Evolutionary conservation across 2,888 invertebrate species (phyloP).

Genomic region (Acanthosepion pharaonis): DNA sequence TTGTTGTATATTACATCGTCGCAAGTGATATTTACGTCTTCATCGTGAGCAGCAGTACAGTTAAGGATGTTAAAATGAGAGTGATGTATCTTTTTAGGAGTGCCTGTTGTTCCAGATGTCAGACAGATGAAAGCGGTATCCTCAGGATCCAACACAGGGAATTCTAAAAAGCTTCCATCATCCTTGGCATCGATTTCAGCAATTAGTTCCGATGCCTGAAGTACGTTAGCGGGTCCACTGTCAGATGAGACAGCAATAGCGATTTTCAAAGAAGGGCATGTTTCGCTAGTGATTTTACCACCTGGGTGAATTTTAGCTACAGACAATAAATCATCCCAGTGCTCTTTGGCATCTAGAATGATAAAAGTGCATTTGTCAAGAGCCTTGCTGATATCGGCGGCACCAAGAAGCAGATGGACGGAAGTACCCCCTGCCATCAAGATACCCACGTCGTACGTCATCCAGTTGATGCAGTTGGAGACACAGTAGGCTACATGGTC

Average conservation of each 20-base stretch:
- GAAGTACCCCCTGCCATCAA: neutral
- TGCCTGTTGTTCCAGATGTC: neutral
- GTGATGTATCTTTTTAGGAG: constrained; percentile 24
- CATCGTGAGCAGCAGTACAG: too few species aligned
- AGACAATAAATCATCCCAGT: neutral
- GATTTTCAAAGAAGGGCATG: neutral
- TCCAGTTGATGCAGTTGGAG: neutral
- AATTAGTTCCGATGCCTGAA: neutral
- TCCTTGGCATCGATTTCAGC: neutral
- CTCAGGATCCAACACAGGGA: neutral
- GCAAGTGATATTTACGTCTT: neutral
- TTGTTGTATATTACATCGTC: neutral
- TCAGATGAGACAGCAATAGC: neutral
- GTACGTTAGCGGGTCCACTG: neutral
- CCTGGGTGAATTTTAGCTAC: neutral
- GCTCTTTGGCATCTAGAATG: neutral
- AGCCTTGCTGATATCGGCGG: neutral
- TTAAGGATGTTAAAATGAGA: neutral
- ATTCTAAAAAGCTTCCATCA: too few species aligned
- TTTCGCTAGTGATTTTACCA: neutral
- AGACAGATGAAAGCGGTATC: neutral
- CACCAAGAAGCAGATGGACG: neutral
- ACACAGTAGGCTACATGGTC: neutral
- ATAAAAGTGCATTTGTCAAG: neutral
- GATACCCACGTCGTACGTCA: constrained; percentile 36